These are phyloP conservation scores for Littorina saxatilis DNA, from an alignment of 1,140 invertebrate genomes.

Conservation along the genomic window DNA sequence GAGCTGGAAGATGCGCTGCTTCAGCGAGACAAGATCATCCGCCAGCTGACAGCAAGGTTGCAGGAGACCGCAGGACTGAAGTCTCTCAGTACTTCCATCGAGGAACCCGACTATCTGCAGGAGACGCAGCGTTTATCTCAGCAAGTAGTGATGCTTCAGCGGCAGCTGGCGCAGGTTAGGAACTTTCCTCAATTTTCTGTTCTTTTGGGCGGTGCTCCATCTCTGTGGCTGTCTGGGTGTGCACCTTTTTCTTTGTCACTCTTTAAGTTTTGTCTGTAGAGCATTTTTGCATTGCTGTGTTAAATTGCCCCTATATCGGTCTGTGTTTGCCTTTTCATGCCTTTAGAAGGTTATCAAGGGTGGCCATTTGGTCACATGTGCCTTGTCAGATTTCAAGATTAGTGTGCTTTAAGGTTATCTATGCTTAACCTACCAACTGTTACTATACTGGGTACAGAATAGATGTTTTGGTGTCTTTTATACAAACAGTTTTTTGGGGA, in stretches of 20 bases:
- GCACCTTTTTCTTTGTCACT: not conserved
- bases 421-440: no score
- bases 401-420: no score
- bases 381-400: no score
- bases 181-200: conserved; percentile 14
- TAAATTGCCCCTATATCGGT: no score
- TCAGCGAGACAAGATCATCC: conserved; percentile 59
- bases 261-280: not conserved
- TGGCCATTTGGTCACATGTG: no score
- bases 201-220: not conserved
- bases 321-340: no score
- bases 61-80: conserved; percentile 25
- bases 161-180: conserved; percentile 63
- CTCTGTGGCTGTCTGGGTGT: no score
- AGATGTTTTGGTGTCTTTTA: no score
- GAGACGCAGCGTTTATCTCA: conserved; percentile 58
- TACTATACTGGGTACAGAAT: no score
- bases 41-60: conserved; percentile 52
- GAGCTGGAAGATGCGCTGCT: conserved; percentile 51
- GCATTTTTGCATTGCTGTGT: no score
- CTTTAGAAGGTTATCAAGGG: no score
- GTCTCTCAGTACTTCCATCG: not conserved
- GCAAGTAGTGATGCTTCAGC: conserved; percentile 65
- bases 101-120: conserved; percentile 30
- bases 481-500: no score